Evolutionary conservation across 2,888 invertebrate species (phyloP).

Genomic region (Cephus spinipes): DNA sequence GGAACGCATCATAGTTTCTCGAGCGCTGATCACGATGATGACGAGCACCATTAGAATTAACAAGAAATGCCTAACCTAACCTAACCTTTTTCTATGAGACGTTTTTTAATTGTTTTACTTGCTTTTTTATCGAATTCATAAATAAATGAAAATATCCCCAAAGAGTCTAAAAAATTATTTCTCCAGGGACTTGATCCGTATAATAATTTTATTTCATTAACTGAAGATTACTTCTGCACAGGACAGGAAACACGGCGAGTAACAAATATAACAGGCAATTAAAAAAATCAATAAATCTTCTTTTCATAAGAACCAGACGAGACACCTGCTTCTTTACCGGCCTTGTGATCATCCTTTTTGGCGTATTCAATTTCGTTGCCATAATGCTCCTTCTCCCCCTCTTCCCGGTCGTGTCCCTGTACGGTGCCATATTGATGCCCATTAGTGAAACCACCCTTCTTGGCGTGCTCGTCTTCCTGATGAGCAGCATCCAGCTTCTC

Average conservation of each 20-base stretch:
- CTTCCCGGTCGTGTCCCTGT: slow-evolving; percentile 67
- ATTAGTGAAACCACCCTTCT: slow-evolving; percentile 68
- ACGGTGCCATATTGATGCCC: slow-evolving; percentile 69
- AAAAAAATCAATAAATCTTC: slow-evolving; percentile 15
- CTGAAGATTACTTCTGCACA: background rate
- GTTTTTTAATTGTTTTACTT: background rate
- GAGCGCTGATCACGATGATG: background rate
- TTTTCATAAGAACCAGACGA: slow-evolving; percentile 12
- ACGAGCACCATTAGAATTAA: background rate
- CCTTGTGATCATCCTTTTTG: slow-evolving; percentile 49
- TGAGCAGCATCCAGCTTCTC: slow-evolving; percentile 64
- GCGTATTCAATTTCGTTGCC: slow-evolving; percentile 62
- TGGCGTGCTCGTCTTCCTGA: slow-evolving; percentile 67
- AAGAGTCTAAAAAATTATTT: background rate
- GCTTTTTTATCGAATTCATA: background rate
- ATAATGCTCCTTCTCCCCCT: slow-evolving; percentile 53
- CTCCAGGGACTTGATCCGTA: background rate
- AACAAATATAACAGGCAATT: background rate
- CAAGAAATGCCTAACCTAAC: background rate
- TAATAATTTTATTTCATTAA: slow-evolving; percentile 4
- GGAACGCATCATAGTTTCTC: slow-evolving; percentile 46
- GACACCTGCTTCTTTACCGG: slow-evolving; percentile 48
- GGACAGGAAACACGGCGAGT: background rate
- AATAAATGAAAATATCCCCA: background rate
- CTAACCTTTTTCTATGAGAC: background rate